Evolutionary conservation across 2,113 vertebrate species (phyloP).

Genomic region (Mustela lutreola): DNA sequence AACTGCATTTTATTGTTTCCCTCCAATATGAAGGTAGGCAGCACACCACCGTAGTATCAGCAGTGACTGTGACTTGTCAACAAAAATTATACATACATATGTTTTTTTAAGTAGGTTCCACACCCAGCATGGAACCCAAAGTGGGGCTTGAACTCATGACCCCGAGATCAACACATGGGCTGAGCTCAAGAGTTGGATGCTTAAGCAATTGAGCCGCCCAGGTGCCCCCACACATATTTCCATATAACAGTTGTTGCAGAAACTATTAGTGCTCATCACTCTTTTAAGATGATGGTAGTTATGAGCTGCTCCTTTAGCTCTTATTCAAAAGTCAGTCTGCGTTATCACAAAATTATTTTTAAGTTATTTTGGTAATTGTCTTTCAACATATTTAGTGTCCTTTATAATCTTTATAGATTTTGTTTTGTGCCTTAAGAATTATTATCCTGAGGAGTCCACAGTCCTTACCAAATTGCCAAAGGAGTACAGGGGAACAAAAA

Average conservation of each 20-base stretch:
- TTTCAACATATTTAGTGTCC: not conserved
- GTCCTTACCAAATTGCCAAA: not conserved
- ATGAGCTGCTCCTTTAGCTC: not conserved
- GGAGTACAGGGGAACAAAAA: not conserved
- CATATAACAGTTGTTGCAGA: not conserved
- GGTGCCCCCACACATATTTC: not conserved
- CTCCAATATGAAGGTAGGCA: not conserved
- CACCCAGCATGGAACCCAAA: not conserved
- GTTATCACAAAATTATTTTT: not conserved
- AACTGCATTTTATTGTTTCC: not conserved
- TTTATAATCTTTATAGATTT: not conserved
- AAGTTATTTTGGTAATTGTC: not conserved
- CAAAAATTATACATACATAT: not conserved
- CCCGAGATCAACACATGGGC: not conserved
- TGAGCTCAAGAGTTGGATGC: not conserved
- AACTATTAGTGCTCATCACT: not conserved
- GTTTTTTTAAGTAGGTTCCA: not conserved
- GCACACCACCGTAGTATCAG: too few relatives aligned
- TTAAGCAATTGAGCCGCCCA: not conserved
- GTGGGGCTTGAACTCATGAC: not conserved
- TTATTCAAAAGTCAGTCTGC: not conserved
- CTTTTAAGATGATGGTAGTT: not conserved
- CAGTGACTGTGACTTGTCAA: not conserved
- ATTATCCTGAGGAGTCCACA: not conserved
- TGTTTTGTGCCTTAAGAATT: not conserved